Evolutionary conservation across 2,113 vertebrate species (phyloP), one percentile per base, ranked within the genome.

Genomic region (Carlito syrichta): DNA sequence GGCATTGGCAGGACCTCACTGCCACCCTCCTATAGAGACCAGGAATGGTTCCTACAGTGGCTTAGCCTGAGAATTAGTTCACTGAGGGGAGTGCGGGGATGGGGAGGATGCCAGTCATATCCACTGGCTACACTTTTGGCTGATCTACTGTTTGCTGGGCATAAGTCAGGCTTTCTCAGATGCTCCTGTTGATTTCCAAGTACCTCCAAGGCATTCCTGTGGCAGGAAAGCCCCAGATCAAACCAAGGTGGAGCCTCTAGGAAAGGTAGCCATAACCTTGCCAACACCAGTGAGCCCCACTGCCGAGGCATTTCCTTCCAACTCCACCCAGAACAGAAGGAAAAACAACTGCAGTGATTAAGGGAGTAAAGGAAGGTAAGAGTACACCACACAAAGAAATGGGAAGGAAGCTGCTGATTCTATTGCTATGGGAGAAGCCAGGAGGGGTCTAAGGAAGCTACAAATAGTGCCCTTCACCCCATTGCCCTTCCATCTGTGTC

Each of bases 101-200:
- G 27, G 10, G 0, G 14, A 63, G 30, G 32, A 10, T 16, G 8
- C 73, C 27, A 7, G 38, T 45, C 54, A 66, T 1, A 0, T 7
- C 17, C 35, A 32, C 63, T 27, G 54, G 56, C n/a, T 63, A 68
- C 60, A 74, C 45, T 52, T 54, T 0, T 2, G 45, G 45, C 6
- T 27, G 58, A 45, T 20, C 20, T 66, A 17, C 20, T 76, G 35
- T 84, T 19, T 27, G 32, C 74, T 52, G 56, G 25, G 16, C 4
- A 5, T 0, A 38, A 35, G 23, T 48, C 40, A 50, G n/a, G 38
- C 48, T 22, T 19, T 76, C n/a, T 76, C 45, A 25, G 13, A 19
- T 45, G 8, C 60, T 27, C 27, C 54, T 74, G 30, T n/a, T n/a
- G n/a, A n/a, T n/a, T n/a, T n/a, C n/a, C n/a, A n/a, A n/a, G n/a